Percentiles rank a stretch among this genome's conserved stretches.
These are phyloP conservation scores for Hylia prasina DNA, from an alignment of 2,113 vertebrate species.

Conservation along the genomic window DNA sequence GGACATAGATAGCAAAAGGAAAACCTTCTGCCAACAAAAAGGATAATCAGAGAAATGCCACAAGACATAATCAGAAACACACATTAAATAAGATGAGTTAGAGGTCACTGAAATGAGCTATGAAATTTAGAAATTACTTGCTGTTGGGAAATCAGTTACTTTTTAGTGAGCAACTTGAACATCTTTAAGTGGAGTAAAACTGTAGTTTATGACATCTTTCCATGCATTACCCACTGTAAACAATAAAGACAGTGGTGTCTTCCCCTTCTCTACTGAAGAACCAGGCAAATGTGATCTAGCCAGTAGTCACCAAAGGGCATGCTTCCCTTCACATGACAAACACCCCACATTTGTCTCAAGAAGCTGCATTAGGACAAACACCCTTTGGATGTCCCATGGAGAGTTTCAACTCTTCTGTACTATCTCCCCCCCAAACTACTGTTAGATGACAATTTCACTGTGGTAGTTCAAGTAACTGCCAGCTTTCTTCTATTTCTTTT, in stretches of 20 bases:
- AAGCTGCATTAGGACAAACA: background rate
- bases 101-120: background rate
- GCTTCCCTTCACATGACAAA: background rate
- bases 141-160: background rate
- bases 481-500: background rate
- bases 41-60: background rate
- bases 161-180: background rate
- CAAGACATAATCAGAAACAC: background rate
- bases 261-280: background rate
- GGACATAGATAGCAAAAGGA: background rate
- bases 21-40: background rate
- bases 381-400: background rate
- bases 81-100: background rate
- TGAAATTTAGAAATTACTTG: background rate
- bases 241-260: background rate
- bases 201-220: background rate
- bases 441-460: background rate
- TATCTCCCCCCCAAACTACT: background rate
- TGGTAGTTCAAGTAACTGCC: background rate
- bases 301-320: background rate
- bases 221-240: background rate
- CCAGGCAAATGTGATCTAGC: background rate
- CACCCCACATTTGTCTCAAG: background rate
- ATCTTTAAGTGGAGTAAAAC: background rate
- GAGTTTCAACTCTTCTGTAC: background rate